Percentiles rank a stretch among this genome's conserved stretches.
phyloP scores from a whole-genome alignment of 2,888 invertebrate genomes.

The Cetonia aurata region DNA sequence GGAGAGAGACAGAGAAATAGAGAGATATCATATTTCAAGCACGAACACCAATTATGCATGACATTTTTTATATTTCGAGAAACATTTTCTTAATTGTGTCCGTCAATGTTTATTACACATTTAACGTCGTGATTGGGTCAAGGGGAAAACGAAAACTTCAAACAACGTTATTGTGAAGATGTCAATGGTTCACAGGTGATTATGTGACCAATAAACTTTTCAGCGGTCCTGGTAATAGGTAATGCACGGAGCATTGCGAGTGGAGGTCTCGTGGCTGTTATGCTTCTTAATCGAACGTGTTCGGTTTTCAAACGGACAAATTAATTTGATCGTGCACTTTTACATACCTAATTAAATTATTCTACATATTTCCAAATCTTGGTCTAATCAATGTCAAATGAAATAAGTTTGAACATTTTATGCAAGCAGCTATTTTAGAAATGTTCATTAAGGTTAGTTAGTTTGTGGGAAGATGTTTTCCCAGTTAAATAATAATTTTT shows the following conservation, averaged over 20 bases:
- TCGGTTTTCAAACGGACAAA: constrained; percentile 12
- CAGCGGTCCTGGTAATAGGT: constrained; percentile 7
- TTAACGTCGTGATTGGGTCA: constrained; percentile 43
- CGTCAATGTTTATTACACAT: constrained; percentile 32
- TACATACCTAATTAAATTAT: not conserved
- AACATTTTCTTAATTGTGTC: constrained; percentile 28
- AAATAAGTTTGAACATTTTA: constrained; percentile 6
- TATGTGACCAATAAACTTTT: constrained; percentile 34
- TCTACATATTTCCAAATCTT: not conserved
- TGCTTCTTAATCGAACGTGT: constrained; percentile 24
- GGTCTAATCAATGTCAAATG: constrained; percentile 3
- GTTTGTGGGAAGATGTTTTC: not conserved
- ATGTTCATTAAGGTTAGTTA: constrained; percentile 8
- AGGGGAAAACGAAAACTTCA: constrained; percentile 41
- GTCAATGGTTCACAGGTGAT: constrained; percentile 44
- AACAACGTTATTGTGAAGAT: constrained; percentile 47
- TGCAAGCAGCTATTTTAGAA: not conserved
- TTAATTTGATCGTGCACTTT: constrained; percentile 24
- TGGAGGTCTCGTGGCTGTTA: constrained; percentile 2
- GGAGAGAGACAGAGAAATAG: not conserved
- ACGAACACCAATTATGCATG: constrained; percentile 25
- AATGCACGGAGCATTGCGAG: constrained; percentile 1
- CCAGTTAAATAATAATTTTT: too few species aligned
- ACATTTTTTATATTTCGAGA: constrained; percentile 39
- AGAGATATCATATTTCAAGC: constrained; percentile 20